These are phyloP conservation scores for Acleris literana DNA, from an alignment of 2,888 invertebrate genomes.

Conservation along the genomic window DNA sequence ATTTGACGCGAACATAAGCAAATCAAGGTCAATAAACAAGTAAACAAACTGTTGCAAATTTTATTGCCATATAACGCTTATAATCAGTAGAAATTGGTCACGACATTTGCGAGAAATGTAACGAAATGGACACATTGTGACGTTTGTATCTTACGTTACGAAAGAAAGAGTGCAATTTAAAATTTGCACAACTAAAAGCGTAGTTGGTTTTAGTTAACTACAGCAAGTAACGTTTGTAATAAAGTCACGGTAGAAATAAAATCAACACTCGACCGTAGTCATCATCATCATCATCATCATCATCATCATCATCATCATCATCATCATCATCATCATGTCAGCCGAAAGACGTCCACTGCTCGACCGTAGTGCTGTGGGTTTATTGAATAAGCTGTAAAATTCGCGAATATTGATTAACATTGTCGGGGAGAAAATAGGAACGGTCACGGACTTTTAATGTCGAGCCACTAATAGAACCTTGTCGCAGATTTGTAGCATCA, in stretches of 20 bases:
- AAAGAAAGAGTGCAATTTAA: conserved; percentile 15
- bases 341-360: no score
- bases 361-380: conserved; percentile 10
- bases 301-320: no score
- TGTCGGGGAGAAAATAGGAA: no score
- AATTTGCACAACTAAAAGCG: conserved; percentile 12
- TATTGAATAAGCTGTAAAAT: conserved; percentile 1
- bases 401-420: no score
- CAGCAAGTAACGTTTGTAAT: conserved; percentile 16
- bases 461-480: no score
- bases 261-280: conserved; percentile 2
- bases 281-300: no score
- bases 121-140: conserved; percentile 8
- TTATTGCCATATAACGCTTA: background rate
- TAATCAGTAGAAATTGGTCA: conserved; percentile 10
- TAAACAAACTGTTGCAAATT: conserved; percentile 3
- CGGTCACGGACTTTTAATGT: no score
- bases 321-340: no score
- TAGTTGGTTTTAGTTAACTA: background rate
- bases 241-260: conserved; percentile 30
- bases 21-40: conserved; percentile 1
- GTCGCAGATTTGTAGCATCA: no score
- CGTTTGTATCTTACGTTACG: conserved; percentile 8
- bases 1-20: background rate
- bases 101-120: conserved; percentile 7